Evolutionary conservation across 2,888 invertebrate species (phyloP).

Genomic region (Parnassius smintheus): DNA sequence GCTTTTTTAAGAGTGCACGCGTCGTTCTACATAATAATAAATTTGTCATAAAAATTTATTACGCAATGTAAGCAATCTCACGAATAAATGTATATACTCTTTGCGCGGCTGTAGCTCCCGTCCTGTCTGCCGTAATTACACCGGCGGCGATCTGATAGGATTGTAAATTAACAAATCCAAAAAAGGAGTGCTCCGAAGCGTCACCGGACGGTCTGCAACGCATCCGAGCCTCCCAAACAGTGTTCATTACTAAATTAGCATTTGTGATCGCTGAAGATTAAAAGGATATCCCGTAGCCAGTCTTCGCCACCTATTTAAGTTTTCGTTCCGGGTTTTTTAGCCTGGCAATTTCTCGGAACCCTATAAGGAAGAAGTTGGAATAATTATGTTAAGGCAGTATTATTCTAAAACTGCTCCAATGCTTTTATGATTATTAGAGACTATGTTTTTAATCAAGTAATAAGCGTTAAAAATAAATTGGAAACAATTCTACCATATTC

Average conservation of each 20-base stretch:
- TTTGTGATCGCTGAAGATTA: slow-evolving; percentile 31
- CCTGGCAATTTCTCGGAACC: slow-evolving; percentile 10
- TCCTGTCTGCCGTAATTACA: slow-evolving; percentile 42
- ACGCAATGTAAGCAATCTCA: slow-evolving; percentile 23
- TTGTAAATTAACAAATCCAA: slow-evolving; percentile 54
- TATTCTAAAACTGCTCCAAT: no score
- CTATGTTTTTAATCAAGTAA: no score
- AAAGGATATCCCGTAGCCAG: slow-evolving; percentile 5
- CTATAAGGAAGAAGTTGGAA: slow-evolving; percentile 7
- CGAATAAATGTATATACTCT: slow-evolving; percentile 30
- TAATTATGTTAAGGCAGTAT: no score
- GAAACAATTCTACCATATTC: no score
- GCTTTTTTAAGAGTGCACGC: no score
- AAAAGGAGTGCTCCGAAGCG: slow-evolving; percentile 41
- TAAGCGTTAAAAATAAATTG: no score
- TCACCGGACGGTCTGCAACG: slow-evolving; percentile 29
- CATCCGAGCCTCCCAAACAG: slow-evolving; percentile 48
- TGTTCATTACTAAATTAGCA: slow-evolving; percentile 57
- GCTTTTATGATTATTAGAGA: no score
- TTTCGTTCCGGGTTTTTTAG: slow-evolving; percentile 21
- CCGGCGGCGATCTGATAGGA: slow-evolving; percentile 38
- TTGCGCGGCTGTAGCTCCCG: slow-evolving; percentile 30
- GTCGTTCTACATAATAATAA: slow-evolving; percentile 7
- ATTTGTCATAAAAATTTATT: slow-evolving; percentile 24
- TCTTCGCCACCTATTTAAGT: slow-evolving; percentile 18